Evolutionary conservation across 2,797 vertebrate genomes (phyloP).

Genomic region (Schizothorax lantsangensis): DNA sequence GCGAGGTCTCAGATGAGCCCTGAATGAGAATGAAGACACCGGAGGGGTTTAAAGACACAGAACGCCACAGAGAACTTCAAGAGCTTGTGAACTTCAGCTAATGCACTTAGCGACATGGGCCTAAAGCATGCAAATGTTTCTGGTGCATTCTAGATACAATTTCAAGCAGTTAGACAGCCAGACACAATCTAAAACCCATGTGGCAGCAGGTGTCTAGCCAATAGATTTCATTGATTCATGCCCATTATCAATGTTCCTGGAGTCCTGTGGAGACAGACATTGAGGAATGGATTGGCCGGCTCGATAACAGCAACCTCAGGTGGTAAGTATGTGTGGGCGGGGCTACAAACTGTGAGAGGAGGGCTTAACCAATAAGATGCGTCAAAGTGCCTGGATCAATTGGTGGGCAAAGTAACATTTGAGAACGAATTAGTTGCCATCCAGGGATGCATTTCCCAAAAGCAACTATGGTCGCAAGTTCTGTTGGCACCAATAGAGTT

Average conservation of each 20-base stretch:
- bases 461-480: no score
- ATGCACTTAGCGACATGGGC: background rate
- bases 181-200: conserved; percentile 28
- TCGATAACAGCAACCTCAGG: conserved; percentile 67
- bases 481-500: no score
- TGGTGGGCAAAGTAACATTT: background rate
- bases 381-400: no score
- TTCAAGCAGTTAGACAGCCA: conserved; percentile 3
- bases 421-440: background rate
- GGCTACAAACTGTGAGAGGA: conserved; percentile 30
- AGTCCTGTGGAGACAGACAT: conserved; percentile 50
- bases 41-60: background rate
- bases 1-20: conserved; percentile 56
- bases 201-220: conserved; percentile 58
- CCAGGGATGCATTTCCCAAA: background rate
- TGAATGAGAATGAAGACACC: conserved; percentile 57
- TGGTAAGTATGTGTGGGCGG: conserved; percentile 61
- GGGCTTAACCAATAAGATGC: background rate
- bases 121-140: conserved; percentile 15
- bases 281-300: conserved; percentile 66
- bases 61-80: background rate
- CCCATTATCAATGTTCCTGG: conserved; percentile 67
- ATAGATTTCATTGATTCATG: conserved; percentile 69
- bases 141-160: background rate
- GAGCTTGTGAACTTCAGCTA: conserved; percentile 18